Percentiles rank a stretch among this genome's conserved stretches.
These are phyloP conservation scores for Musca vetustissima DNA, from an alignment of 1,140 invertebrate genomes.

Conservation along the genomic window DNA sequence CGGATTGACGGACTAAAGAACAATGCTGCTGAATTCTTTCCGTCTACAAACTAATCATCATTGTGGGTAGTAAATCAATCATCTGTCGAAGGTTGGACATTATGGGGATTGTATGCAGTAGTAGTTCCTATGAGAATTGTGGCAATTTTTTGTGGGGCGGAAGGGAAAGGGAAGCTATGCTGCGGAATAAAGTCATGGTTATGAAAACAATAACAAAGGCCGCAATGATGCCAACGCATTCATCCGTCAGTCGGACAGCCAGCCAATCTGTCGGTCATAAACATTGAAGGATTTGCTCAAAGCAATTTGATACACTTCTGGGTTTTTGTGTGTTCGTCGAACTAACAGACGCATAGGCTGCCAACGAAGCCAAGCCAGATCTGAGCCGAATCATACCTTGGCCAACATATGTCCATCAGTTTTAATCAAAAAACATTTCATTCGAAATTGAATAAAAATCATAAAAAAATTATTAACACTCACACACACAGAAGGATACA, in stretches of 20 bases:
- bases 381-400: too few relatives aligned
- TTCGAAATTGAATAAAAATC: constrained; percentile 11
- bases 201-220: not conserved
- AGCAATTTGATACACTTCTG: constrained; percentile 18
- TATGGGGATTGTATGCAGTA: too few relatives aligned
- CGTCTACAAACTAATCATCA: not conserved
- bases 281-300: constrained; percentile 8
- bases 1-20: not conserved
- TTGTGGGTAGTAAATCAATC: constrained; percentile 9
- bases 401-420: constrained; percentile 14
- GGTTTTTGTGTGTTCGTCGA: too few relatives aligned
- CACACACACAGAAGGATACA: too few relatives aligned
- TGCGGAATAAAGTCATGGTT: not conserved
- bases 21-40: too few relatives aligned
- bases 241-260: not conserved
- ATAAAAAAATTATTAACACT: constrained; percentile 12
- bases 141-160: too few relatives aligned
- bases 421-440: not conserved
- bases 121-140: too few relatives aligned
- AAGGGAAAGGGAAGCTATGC: not conserved
- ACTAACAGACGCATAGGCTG: too few relatives aligned
- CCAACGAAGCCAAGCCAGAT: too few relatives aligned
- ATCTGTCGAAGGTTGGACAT: not conserved
- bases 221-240: not conserved
- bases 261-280: too few relatives aligned